phyloP scores from a whole-genome alignment of 2,888 invertebrate species.

The Terebella lapidaria region DNA sequence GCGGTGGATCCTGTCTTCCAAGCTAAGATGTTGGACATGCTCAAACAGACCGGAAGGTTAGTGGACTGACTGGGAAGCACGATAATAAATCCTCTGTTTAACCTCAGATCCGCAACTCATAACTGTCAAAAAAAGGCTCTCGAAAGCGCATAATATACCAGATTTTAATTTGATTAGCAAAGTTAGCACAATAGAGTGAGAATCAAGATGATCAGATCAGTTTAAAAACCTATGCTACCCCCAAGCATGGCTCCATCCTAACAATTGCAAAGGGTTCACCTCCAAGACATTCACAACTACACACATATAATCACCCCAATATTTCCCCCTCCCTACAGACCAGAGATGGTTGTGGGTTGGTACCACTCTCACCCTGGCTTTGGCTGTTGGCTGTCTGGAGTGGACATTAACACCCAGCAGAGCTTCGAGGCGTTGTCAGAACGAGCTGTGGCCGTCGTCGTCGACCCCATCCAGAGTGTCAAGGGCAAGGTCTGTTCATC shows the following conservation, averaged over 20 bases:
- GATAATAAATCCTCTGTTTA: no score
- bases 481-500: conserved; percentile 66
- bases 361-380: conserved; percentile 99
- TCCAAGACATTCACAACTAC: background rate
- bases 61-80: no score
- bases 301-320: background rate
- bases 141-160: background rate
- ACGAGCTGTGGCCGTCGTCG: conserved; percentile 96
- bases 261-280: background rate
- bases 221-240: no score
- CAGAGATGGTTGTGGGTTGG: conserved; percentile 98
- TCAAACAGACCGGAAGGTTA: conserved; percentile 85
- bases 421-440: conserved; percentile 98
- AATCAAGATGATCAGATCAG: no score
- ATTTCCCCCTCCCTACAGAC: conserved; percentile 58
- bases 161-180: no score
- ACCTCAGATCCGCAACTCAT: background rate
- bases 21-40: conserved; percentile 96
- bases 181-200: no score
- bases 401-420: conserved; percentile 99
- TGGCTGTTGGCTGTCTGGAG: conserved; percentile 97
- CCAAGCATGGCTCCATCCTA: background rate
- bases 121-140: background rate
- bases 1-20: conserved; percentile 99
- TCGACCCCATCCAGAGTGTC: conserved; percentile 98